phyloP scores from a whole-genome alignment of 2,797 vertebrate genomes.

The Cryptoblepharus egeriae region DNA sequence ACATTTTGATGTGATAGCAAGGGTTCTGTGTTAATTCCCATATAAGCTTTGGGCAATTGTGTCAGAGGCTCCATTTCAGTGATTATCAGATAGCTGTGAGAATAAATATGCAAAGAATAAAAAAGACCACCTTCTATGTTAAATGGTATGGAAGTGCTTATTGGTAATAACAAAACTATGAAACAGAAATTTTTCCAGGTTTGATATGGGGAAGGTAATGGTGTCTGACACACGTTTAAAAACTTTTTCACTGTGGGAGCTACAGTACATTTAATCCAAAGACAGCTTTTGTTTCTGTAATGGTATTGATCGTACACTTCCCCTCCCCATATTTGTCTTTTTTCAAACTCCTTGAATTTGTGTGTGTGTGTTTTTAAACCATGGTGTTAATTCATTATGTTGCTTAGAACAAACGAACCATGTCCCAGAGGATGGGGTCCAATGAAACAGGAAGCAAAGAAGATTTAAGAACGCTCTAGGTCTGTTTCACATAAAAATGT shows the following conservation, averaged over 20 bases:
- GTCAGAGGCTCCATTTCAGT: background rate
- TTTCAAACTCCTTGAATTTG: background rate
- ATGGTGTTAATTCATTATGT: background rate
- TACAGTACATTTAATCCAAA: background rate
- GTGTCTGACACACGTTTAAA: too few relatives aligned
- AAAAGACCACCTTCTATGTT: background rate
- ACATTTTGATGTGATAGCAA: background rate
- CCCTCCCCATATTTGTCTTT: background rate
- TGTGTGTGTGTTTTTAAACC: background rate
- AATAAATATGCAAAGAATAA: background rate
- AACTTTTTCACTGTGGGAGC: background rate
- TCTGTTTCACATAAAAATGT: conserved; percentile 37
- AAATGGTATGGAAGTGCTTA: background rate
- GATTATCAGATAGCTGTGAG: background rate
- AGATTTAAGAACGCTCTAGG: background rate
- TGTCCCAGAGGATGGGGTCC: conserved; percentile 40
- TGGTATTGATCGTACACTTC: too few relatives aligned
- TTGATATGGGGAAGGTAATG: background rate
- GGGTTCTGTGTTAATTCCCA: background rate
- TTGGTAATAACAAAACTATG: background rate
- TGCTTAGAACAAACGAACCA: background rate
- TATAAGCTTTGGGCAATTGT: background rate
- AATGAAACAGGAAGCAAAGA: conserved; percentile 1
- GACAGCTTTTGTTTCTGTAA: background rate
- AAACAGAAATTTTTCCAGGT: background rate